Evolutionary conservation across 2,888 invertebrate genomes (phyloP), one percentile per base, ranked within the genome.

Genomic region (Sycophila texana): DNA sequence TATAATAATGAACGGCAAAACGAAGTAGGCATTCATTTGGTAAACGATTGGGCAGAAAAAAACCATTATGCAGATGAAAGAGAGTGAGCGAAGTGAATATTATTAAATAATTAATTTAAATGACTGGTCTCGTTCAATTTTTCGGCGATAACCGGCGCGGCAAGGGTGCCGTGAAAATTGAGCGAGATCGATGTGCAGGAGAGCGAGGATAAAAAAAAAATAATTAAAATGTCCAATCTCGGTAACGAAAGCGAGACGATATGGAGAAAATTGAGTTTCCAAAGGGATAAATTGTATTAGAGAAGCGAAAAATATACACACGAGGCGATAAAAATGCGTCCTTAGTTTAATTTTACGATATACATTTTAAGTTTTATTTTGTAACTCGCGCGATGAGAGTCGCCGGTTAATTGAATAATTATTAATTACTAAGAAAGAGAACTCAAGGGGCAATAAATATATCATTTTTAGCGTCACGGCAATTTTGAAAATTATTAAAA

Each of bases 391-490:
- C 65, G 61, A 74, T 57, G 72, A 60, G 74, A 67, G n/a, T 60
- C 30, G n/a, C 13, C 61, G 58, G 30, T 58, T 65, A 20, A 60
- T 65, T 67, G 13, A 74, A 57, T 71, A 74, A 61, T 79, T 74
- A n/a, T 65, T 79, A 71, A 79, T 30, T 3, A 66, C n/a, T 74
- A 82, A 76, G 20, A 82, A 67, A 82, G 51, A 63, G 72, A 76
- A 76, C 80, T 80, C 77, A 80, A 80, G 77, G 77, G 80, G 80
- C 80, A 80, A 80, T 77, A 80, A 80, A 74, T 77, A 66, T 77
- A 77, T 80, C 65, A 74, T 77, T 77, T 72, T 74, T 74, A 77
- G 66, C 66, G 71, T 71, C 70, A 70, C n/a, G 60, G 71, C 63
- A 68, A 49, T 77, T 74, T 74, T 65, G 58, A 58, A 74, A 63